phyloP scores from a whole-genome alignment of 2,888 invertebrate species.

The Aproaerema taeniolella region DNA sequence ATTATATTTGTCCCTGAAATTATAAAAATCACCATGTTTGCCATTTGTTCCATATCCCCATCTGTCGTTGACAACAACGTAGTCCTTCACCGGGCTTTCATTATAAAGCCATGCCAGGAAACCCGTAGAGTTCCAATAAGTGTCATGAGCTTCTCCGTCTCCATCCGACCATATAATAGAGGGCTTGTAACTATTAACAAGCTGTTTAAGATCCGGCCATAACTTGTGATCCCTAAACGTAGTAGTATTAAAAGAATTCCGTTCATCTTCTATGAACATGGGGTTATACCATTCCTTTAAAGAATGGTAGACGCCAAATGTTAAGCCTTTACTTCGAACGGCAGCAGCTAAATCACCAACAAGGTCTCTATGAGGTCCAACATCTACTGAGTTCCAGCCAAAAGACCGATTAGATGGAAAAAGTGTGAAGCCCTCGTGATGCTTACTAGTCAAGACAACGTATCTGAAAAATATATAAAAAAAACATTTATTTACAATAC shows the following conservation, averaged over 20 bases:
- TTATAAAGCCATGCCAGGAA: slow-evolving; percentile 96
- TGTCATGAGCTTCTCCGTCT: slow-evolving; percentile 92
- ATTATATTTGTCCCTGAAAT: slow-evolving; percentile 85
- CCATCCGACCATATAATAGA: slow-evolving; percentile 96
- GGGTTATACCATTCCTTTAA: slow-evolving; percentile 94
- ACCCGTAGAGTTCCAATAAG: slow-evolving; percentile 90
- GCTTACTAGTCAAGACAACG: slow-evolving; percentile 90
- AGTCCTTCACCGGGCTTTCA: slow-evolving; percentile 92
- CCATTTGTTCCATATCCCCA: slow-evolving; percentile 91
- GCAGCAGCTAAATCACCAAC: slow-evolving; percentile 86
- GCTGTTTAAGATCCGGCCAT: slow-evolving; percentile 89
- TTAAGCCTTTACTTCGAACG: slow-evolving; percentile 79
- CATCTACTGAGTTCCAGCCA: slow-evolving; percentile 89
- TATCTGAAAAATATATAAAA: too few species aligned
- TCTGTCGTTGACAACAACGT: slow-evolving; percentile 94
- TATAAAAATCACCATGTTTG: slow-evolving; percentile 92
- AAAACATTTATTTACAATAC: too few species aligned
- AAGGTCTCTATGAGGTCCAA: slow-evolving; percentile 87
- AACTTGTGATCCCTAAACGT: slow-evolving; percentile 84
- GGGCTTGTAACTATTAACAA: slow-evolving; percentile 82
- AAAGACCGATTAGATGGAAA: slow-evolving; percentile 91
- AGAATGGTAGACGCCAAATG: slow-evolving; percentile 91
- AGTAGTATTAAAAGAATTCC: slow-evolving; percentile 78
- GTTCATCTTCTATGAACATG: slow-evolving; percentile 84
- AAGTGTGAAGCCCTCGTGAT: slow-evolving; percentile 91